phyloP scores from a whole-genome alignment of 2,888 invertebrate genomes.

The Hybos culiciformis region DNA sequence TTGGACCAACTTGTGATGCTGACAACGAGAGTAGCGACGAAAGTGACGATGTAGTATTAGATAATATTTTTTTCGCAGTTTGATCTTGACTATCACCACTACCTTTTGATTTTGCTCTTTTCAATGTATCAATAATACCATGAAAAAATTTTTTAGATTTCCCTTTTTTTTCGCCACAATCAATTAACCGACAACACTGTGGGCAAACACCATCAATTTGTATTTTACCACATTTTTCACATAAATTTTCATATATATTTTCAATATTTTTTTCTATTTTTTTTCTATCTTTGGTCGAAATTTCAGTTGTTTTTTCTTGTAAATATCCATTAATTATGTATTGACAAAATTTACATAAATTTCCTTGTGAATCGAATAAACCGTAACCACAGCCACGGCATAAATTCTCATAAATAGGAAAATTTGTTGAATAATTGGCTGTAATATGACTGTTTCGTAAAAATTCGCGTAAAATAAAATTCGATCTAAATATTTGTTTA shows the following conservation, averaged over 20 bases:
- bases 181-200: slow-evolving; percentile 10
- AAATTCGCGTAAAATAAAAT: slow-evolving; percentile 8
- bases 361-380: slow-evolving; percentile 21
- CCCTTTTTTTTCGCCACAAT: background rate
- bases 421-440: background rate
- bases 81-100: background rate
- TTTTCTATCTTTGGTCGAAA: slow-evolving; percentile 14
- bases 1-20: slow-evolving; percentile 1
- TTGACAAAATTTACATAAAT: slow-evolving; percentile 31
- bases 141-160: slow-evolving; percentile 15
- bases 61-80: background rate
- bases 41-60: background rate
- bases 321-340: slow-evolving; percentile 25
- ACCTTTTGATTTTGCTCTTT: slow-evolving; percentile 14
- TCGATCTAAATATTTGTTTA: slow-evolving; percentile 4
- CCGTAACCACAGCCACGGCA: slow-evolving; percentile 33
- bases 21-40: slow-evolving; percentile 4
- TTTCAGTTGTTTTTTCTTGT: background rate
- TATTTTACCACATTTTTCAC: slow-evolving; percentile 27
- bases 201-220: slow-evolving; percentile 25
- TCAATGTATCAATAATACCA: slow-evolving; percentile 25
- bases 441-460: slow-evolving; percentile 1
- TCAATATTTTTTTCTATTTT: slow-evolving; percentile 10
- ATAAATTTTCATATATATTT: slow-evolving; percentile 32
- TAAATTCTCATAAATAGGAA: slow-evolving; percentile 27